Conservation (phyloP, 2,113 vertebrate genomes). For the rabbit (Oryctolagus cuniculus) region DNA sequence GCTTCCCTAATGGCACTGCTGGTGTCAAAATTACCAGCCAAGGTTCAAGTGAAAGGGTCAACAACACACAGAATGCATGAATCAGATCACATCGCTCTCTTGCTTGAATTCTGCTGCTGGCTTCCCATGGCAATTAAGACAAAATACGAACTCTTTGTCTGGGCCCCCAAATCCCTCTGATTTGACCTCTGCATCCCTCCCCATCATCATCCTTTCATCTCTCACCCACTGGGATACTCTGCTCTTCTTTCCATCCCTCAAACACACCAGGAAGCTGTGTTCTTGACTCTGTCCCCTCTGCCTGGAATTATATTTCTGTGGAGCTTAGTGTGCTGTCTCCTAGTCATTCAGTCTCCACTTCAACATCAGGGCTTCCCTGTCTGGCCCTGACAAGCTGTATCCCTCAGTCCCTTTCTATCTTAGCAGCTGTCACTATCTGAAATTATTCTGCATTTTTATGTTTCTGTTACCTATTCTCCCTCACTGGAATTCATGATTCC, state of each 20-base stretch:
- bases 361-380: not conserved
- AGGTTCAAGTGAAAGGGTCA: slow-evolving; percentile 67
- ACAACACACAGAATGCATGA: slow-evolving; percentile 22
- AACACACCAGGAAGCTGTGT: not conserved
- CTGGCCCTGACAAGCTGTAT: not conserved
- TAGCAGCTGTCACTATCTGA: not conserved
- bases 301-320: not conserved
- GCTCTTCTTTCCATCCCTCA: not conserved
- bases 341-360: not conserved
- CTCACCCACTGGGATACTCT: not conserved
- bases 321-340: not conserved
- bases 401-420: not conserved
- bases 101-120: slow-evolving; percentile 37
- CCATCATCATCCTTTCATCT: not conserved
- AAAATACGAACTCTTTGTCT: slow-evolving; percentile 11
- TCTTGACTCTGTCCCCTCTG: not conserved
- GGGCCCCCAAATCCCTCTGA: not conserved
- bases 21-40: slow-evolving; percentile 57
- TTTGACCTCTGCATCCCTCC: not conserved
- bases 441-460: not conserved
- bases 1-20: slow-evolving; percentile 18
- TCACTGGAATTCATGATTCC: slow-evolving; percentile 1
- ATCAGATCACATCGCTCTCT: slow-evolving; percentile 2
- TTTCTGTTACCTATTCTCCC: not conserved
- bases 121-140: slow-evolving; percentile 38